Evolutionary conservation across 2,888 invertebrate genomes (phyloP), one percentile per base, ranked within the genome.

Genomic region (Caenorhabditis sp.): DNA sequence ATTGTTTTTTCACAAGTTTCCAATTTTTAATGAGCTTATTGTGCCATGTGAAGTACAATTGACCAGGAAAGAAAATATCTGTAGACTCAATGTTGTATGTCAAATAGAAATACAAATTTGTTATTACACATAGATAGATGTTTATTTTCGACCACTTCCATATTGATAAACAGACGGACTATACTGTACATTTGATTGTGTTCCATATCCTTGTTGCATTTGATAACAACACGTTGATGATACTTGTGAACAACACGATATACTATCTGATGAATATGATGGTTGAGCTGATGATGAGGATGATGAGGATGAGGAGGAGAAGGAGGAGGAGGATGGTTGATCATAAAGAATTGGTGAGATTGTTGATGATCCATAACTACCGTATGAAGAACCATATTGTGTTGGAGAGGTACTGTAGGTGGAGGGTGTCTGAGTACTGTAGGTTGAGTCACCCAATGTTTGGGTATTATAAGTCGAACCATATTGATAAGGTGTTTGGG

Each of bases 191-290:
- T 58, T 66, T 14, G 61, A 27, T 50, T 50, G 57, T n/a, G 43
- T 23, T 59, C 58, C 57, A 43, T 66, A 62, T 24, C 62, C 65
- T 59, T 70, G 66, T 51, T 64, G 64, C 17, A 21, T 70, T 54
- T 78, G 78, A 37, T 78, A 78, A 36, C 78, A 78, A 55, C 78
- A 78, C 17, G 76, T 70, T 50, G 76, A 72, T 49, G 63, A 63
- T 14, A 71, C 70, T 62, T 75, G 70, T 0, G 76, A 76, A 58
- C 78, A 78, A 54, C 78, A 78, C 6, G 73, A 73, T 27, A 69
- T 73, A 12, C 69, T 36, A 23, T 65, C 68, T 5, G 65, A 19
- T 1, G 58, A 57, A 49, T 65, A 69, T 21, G 65, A 69, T 27
- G 21, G 51, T 51, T 51, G 51, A 14, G 43, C 12, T 43, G 43